phyloP scores from a whole-genome alignment of 1,140 invertebrate species.

The Drosophila pruinosa region DNA sequence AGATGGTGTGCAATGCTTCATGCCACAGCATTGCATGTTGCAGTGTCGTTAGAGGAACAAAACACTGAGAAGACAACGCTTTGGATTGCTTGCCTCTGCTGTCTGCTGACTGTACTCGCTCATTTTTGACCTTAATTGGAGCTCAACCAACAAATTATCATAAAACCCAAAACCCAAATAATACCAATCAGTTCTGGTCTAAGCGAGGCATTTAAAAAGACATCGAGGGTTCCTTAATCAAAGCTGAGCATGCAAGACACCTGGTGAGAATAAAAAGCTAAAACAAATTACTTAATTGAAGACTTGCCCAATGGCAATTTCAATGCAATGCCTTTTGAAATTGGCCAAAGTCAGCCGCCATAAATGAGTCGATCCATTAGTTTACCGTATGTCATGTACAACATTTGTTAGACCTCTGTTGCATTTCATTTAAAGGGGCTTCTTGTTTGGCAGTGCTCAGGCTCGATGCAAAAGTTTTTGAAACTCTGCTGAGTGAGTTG shows the following conservation, averaged over 20 bases:
- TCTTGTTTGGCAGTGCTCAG: neutral
- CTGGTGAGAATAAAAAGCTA: neutral
- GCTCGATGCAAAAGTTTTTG: neutral
- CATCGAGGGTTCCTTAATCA: neutral
- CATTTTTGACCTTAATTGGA: conserved; percentile 38
- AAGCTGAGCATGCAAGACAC: neutral
- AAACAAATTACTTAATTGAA: neutral
- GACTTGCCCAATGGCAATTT: too few species aligned
- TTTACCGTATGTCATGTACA: neutral
- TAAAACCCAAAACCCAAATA: conserved; percentile 39
- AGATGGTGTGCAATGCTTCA: neutral
- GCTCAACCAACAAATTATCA: conserved; percentile 55
- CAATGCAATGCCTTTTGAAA: neutral
- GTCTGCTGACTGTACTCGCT: neutral
- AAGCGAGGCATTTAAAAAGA: neutral
- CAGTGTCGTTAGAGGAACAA: conserved; percentile 48
- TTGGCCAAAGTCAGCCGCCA: too few species aligned
- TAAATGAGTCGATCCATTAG: neutral
- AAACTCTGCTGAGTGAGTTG: neutral
- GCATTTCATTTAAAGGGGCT: neutral
- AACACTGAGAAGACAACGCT: conserved; percentile 2
- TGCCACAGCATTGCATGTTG: conserved; percentile 55
- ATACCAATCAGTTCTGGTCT: conserved; percentile 20
- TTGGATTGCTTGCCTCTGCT: too few species aligned
- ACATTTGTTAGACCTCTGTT: neutral